Evolutionary conservation across 2,797 vertebrate species (phyloP).

Genomic region (Crocodylus rhombifer): DNA sequence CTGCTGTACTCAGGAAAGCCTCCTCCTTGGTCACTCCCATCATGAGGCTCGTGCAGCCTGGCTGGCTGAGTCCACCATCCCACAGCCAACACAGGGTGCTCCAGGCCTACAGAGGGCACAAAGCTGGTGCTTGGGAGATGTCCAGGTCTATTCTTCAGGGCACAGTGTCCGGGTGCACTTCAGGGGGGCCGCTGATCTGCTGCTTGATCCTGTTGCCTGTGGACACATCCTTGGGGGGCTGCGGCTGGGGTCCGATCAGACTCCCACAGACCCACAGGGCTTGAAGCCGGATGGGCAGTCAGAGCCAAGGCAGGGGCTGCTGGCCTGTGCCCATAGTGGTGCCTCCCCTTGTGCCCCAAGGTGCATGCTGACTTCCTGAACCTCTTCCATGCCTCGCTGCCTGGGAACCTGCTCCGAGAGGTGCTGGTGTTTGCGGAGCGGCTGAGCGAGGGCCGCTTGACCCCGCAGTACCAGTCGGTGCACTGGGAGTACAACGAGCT

Average conservation of each 20-base stretch:
- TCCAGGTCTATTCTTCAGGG: neutral
- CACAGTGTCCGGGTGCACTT: neutral
- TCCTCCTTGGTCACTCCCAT: neutral
- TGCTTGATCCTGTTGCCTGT: neutral
- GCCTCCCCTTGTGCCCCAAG: neutral
- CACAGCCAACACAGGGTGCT: neutral
- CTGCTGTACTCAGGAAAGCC: neutral
- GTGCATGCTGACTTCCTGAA: constrained; percentile 45
- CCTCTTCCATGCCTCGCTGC: constrained; percentile 31
- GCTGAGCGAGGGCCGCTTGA: constrained; percentile 57
- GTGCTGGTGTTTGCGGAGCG: constrained; percentile 53
- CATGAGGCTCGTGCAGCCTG: too few relatives aligned
- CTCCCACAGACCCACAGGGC: neutral
- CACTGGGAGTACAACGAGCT: constrained; percentile 55
- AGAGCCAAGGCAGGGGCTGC: neutral
- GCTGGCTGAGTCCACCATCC: too few relatives aligned
- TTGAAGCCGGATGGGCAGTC: too few relatives aligned
- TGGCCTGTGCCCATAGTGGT: neutral
- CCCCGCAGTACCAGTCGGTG: neutral
- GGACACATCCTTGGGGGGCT: neutral
- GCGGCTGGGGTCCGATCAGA: neutral
- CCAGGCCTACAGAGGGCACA: neutral
- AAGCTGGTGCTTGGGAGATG: neutral
- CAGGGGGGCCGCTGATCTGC: neutral
- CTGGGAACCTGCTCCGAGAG: neutral